Percentiles rank a stretch among this genome's conserved stretches.
Evolutionary conservation across 2,888 invertebrate genomes (phyloP).

Genomic region (Drosophila nigritarsus): DNA sequence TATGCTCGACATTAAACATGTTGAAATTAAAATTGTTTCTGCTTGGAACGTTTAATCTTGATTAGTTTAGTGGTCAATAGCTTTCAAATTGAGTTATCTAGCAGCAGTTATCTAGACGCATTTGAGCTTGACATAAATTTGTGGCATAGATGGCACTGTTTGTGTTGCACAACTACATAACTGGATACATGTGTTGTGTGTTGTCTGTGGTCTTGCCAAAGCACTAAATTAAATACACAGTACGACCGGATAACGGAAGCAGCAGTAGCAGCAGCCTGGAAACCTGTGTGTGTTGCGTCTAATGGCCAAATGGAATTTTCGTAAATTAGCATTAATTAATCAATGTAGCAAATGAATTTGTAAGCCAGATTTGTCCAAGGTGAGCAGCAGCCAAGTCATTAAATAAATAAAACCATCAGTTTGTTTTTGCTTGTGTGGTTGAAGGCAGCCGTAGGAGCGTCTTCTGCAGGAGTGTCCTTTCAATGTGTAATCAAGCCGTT

Average conservation of each 20-base stretch:
- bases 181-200: constrained; percentile 11
- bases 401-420: constrained; percentile 60
- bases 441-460: not conserved
- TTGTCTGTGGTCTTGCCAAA: constrained; percentile 38
- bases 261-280: not conserved
- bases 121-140: constrained; percentile 45
- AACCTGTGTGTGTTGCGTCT: constrained; percentile 37
- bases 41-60: constrained; percentile 30
- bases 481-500: constrained; percentile 53
- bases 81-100: constrained; percentile 43
- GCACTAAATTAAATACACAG: constrained; percentile 60
- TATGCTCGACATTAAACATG: constrained; percentile 1
- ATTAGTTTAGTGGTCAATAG: constrained; percentile 53
- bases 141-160: constrained; percentile 27
- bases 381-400: constrained; percentile 47
- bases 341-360: constrained; percentile 75
- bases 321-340: constrained; percentile 80
- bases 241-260: not conserved
- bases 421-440: constrained; percentile 22
- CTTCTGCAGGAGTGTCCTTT: constrained; percentile 26
- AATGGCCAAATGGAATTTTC: constrained; percentile 74
- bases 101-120: constrained; percentile 20
- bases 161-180: constrained; percentile 16
- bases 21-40: constrained; percentile 41
- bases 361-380: constrained; percentile 61